Percentiles rank a stretch among this genome's conserved stretches.
These are phyloP conservation scores for Steinernema scapterisci DNA, from an alignment of 2,888 invertebrate genomes.

Conservation along the genomic window DNA sequence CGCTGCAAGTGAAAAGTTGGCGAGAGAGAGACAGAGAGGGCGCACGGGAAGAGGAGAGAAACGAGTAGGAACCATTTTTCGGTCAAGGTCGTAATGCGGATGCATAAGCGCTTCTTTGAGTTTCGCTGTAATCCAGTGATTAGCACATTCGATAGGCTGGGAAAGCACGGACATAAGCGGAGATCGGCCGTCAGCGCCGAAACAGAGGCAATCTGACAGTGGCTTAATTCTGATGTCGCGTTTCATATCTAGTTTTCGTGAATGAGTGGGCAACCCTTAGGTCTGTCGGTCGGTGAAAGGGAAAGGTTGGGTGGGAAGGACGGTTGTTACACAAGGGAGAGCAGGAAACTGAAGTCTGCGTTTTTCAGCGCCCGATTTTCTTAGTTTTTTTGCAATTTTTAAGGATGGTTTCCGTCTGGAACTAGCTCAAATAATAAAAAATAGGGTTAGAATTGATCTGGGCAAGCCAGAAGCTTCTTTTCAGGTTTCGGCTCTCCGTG, in stretches of 20 bases:
- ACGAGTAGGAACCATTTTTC: background rate
- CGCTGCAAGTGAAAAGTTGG: slow-evolving; percentile 23
- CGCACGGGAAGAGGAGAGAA: background rate
- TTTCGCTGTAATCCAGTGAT: slow-evolving; percentile 15
- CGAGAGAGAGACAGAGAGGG: slow-evolving; percentile 13
- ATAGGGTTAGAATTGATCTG: too few species aligned
- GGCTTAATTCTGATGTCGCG: background rate
- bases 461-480: too few species aligned
- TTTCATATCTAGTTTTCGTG: background rate
- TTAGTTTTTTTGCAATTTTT: too few species aligned
- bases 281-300: too few species aligned
- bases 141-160: background rate
- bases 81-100: slow-evolving; percentile 23
- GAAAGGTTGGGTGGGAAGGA: too few species aligned
- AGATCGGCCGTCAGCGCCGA: background rate
- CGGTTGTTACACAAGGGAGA: too few species aligned
- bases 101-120: slow-evolving; percentile 10
- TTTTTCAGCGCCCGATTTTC: too few species aligned
- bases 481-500: too few species aligned
- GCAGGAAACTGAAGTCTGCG: too few species aligned
- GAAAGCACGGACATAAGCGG: background rate
- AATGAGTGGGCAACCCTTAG: too few species aligned
- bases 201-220: background rate
- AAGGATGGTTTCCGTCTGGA: too few species aligned
- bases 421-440: too few species aligned